These are phyloP conservation scores for Epirrhoe tristata DNA, from an alignment of 2,888 invertebrate genomes.

Conservation along the genomic window DNA sequence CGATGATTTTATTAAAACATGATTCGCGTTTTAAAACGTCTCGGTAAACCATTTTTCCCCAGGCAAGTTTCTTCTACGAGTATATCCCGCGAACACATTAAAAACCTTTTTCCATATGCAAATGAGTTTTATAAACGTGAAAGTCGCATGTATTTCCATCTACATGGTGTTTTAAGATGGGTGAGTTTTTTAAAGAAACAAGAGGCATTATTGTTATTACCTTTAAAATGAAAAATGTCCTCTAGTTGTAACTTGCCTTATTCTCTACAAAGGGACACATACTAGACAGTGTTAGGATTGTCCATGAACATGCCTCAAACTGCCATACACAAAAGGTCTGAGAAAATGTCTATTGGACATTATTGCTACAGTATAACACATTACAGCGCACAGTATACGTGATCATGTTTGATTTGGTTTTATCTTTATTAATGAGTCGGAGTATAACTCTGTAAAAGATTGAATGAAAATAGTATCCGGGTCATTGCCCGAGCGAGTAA, in stretches of 20 bases:
- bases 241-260: too few relatives aligned
- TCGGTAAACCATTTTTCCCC: not conserved
- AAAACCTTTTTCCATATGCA: slow-evolving; percentile 21
- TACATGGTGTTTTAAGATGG: not conserved
- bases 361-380: too few relatives aligned
- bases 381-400: too few relatives aligned
- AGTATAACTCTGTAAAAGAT: slow-evolving; percentile 12
- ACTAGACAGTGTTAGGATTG: too few relatives aligned
- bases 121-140: slow-evolving; percentile 19
- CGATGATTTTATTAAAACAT: too few relatives aligned
- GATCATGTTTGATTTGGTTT: not conserved
- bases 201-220: not conserved
- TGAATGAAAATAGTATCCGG: slow-evolving; percentile 14
- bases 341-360: too few relatives aligned
- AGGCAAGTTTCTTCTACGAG: slow-evolving; percentile 9
- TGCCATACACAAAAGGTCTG: too few relatives aligned
- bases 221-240: too few relatives aligned
- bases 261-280: too few relatives aligned
- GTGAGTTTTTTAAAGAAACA: not conserved
- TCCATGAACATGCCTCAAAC: too few relatives aligned
- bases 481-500: slow-evolving; percentile 31
- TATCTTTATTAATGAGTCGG: not conserved
- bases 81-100: slow-evolving; percentile 13
- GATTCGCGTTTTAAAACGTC: too few relatives aligned
- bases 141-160: slow-evolving; percentile 4